Percentiles rank a stretch among this genome's conserved stretches.
phyloP scores from a whole-genome alignment of 2,888 invertebrate genomes.

The Gnatocerus cornutus region DNA sequence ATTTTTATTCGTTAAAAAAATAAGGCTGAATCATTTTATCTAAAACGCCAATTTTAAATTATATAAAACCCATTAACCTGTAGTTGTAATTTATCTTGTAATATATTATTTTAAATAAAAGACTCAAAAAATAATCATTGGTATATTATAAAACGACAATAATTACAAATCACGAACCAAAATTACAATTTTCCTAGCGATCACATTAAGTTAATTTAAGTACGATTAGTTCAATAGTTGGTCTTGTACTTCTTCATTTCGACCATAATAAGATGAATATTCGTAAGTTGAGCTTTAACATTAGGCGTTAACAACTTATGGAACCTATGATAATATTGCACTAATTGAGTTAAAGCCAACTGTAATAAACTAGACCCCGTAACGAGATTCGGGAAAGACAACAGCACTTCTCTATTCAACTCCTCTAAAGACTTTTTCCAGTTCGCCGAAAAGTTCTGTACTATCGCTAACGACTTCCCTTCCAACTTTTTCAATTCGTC shows the following conservation, averaged over 20 bases:
- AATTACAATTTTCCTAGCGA: slow-evolving; percentile 32
- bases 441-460: slow-evolving; percentile 90
- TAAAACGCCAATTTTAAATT: slow-evolving; percentile 31
- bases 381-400: slow-evolving; percentile 96
- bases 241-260: slow-evolving; percentile 99
- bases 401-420: slow-evolving; percentile 93
- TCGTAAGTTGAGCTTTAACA: slow-evolving; percentile 91
- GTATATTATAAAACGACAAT: slow-evolving; percentile 14
- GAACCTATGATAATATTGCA: slow-evolving; percentile 98
- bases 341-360: slow-evolving; percentile 93
- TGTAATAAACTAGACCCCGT: slow-evolving; percentile 96
- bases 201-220: slow-evolving; percentile 38
- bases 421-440: slow-evolving; percentile 98
- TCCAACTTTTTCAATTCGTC: slow-evolving; percentile 84
- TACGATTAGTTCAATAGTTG: slow-evolving; percentile 75
- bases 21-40: slow-evolving; percentile 35
- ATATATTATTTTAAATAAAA: slow-evolving; percentile 39
- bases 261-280: slow-evolving; percentile 99
- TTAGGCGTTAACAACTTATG: slow-evolving; percentile 93
- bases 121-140: slow-evolving; percentile 19
- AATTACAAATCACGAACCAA: slow-evolving; percentile 17
- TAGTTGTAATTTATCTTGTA: slow-evolving; percentile 37
- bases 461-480: slow-evolving; percentile 87
- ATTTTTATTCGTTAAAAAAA: slow-evolving; percentile 22
- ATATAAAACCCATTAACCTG: slow-evolving; percentile 24